Evolutionary conservation across 1,140 invertebrate species (phyloP).

Genomic region (Drosophila virilis): DNA sequence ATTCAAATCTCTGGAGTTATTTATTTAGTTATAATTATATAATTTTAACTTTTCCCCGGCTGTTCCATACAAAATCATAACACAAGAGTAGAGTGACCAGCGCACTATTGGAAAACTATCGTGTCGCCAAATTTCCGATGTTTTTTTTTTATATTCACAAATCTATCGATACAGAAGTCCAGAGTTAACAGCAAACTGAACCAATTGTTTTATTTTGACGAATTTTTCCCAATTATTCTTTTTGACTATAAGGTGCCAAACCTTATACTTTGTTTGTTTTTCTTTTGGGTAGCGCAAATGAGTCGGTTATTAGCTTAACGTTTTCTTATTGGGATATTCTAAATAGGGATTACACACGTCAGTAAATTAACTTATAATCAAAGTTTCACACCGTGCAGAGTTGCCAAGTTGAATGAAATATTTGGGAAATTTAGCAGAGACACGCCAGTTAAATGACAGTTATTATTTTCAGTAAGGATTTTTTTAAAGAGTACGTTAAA

Average conservation of each 20-base stretch:
- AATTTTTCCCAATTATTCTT: too few species aligned
- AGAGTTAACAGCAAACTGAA: background rate
- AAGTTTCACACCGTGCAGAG: conserved; percentile 27
- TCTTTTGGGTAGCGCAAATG: background rate
- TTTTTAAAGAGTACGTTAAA: conserved; percentile 12
- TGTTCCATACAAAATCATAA: conserved; percentile 33
- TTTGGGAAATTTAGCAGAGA: conserved; percentile 35
- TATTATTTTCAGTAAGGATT: conserved; percentile 1
- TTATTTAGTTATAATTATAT: conserved; percentile 41
- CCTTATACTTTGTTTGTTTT: background rate
- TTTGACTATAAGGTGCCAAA: too few species aligned
- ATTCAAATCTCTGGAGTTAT: background rate
- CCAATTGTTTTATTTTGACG: too few species aligned
- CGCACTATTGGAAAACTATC: conserved; percentile 1
- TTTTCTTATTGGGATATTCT: too few species aligned
- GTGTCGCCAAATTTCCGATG: background rate
- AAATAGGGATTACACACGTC: background rate
- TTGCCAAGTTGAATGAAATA: background rate
- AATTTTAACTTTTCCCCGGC: conserved; percentile 30
- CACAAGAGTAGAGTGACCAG: conserved; percentile 33
- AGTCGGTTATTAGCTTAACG: too few species aligned
- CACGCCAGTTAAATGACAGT: conserved; percentile 19
- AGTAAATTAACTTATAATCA: background rate
- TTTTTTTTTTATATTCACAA: background rate
- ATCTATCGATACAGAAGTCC: conserved; percentile 7